Evolutionary conservation across 2,888 invertebrate species (phyloP), one percentile per base, ranked within the genome.

Genomic region (Meandrusa payeni): DNA sequence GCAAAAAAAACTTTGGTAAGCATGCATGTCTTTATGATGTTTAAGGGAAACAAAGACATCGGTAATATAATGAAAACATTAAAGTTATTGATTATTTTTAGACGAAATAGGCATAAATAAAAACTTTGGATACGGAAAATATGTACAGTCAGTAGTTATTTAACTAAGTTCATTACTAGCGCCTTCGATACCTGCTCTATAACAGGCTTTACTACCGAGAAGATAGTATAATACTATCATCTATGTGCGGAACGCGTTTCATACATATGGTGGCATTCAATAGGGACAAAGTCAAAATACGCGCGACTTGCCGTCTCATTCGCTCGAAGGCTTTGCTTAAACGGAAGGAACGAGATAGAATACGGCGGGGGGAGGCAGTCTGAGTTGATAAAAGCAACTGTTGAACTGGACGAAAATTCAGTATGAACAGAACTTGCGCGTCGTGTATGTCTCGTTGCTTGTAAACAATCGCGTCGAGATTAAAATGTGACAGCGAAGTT

Each of bases 301-400:
- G 60, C 59, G 64, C 59, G 62, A 61, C 43, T 22, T 54, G 68
- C 73, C 63, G 56, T 83, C 80, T 54, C 77, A 62, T 66, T 71
- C 70, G 58, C 57, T 64, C 67, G 46, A 51, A 61, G 51, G 42
- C 36, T 41, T 48, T 43, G 41, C 57, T 58, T 54, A 41, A 49
- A 37, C 51, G 28, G 80, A 58, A 65, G 41, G 76, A 85, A 63
- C 55, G 83, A 77, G 83, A 85, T 50, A 52, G 59, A 50, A 11
- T 41, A 28, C 27, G 24, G 44, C 47, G 76, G 78, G 78, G 79
- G 80, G 73, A 55, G 64, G 43, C 51, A 64, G 65, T 55, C 57
- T 70, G 80, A 82, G 77, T 78, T 87, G 80, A 86, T 87, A 87
- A 82, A 87, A 87, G 77, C 86, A 78, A 85, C 82, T 73, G 80